Percentiles rank a stretch among this genome's conserved stretches.
phyloP scores from a whole-genome alignment of 92 coral and sea anemone species.

The Zoanthus sansibaricus region DNA sequence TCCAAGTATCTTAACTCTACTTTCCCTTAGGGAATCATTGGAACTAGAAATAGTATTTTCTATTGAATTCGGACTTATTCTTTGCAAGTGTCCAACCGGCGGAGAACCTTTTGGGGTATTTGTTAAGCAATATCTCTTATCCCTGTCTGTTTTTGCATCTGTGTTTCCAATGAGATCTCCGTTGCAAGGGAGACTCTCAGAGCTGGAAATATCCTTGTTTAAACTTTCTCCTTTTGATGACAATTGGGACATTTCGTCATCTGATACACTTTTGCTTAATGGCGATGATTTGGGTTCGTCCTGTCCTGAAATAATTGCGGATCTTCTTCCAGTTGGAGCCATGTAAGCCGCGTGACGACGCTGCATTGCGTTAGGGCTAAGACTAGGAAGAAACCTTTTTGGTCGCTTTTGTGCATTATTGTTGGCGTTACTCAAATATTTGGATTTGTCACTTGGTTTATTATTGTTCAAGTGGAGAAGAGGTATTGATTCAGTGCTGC shows the following conservation, averaged over 20 bases:
- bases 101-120: not conserved
- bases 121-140: not conserved
- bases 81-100: not conserved
- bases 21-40: not conserved
- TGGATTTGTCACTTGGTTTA: not conserved
- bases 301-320: constrained; percentile 1
- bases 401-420: not conserved
- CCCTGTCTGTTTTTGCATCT: not conserved
- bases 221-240: not conserved
- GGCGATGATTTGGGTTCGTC: not conserved
- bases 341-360: constrained; percentile 13
- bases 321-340: not conserved
- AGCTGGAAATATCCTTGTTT: not conserved
- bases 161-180: constrained; percentile 5
- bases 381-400: constrained; percentile 8
- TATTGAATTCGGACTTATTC: constrained; percentile 2
- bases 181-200: constrained; percentile 32
- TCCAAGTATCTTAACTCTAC: constrained; percentile 21
- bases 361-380: not conserved
- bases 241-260: not conserved
- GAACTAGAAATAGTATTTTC: not conserved
- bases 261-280: constrained; percentile 13
- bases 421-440: not conserved
- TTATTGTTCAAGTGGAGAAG: not conserved
- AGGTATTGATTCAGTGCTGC: constrained; percentile 2